A percentile compares a stretch with the other conserved stretches of the same genome.
Conservation (phyloP, 2,113 vertebrate genomes). For the Pterocles gutturalis region DNA sequence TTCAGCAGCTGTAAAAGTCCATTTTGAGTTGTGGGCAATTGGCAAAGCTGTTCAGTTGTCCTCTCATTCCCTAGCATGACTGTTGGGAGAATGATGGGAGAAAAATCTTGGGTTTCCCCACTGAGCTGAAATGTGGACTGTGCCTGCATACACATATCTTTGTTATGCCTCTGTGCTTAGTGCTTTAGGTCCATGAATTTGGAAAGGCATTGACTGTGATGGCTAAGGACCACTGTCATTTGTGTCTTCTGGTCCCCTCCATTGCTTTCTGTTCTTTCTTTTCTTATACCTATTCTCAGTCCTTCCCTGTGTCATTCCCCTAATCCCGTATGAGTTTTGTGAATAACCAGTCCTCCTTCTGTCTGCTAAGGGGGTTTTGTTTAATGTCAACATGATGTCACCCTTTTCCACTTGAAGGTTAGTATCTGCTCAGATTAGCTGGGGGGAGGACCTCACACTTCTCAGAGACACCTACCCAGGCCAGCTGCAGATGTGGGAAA, state of each 20-base stretch:
- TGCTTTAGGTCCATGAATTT: background rate
- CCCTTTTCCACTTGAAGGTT: background rate
- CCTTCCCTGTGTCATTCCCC: background rate
- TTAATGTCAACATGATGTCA: background rate
- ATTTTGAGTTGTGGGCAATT: background rate
- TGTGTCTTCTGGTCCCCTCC: background rate
- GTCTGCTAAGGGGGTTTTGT: background rate
- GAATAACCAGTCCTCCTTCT: background rate
- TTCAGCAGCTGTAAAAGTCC: background rate
- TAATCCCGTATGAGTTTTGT: rapidly evolving
- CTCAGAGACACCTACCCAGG: background rate
- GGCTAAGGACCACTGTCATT: background rate
- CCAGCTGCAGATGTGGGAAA: background rate
- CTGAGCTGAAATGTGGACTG: background rate
- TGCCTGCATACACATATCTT: rapidly evolving
- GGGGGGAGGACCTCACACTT: background rate
- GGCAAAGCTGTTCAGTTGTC: background rate
- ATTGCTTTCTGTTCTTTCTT: background rate
- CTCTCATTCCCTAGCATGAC: background rate
- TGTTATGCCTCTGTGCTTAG: background rate
- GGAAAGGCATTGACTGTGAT: background rate
- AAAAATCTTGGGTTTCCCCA: background rate
- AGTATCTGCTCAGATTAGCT: background rate
- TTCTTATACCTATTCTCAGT: background rate
- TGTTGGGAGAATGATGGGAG: background rate